Evolutionary conservation across 2,888 invertebrate species (phyloP).

Genomic region (Pomacea canaliculata): DNA sequence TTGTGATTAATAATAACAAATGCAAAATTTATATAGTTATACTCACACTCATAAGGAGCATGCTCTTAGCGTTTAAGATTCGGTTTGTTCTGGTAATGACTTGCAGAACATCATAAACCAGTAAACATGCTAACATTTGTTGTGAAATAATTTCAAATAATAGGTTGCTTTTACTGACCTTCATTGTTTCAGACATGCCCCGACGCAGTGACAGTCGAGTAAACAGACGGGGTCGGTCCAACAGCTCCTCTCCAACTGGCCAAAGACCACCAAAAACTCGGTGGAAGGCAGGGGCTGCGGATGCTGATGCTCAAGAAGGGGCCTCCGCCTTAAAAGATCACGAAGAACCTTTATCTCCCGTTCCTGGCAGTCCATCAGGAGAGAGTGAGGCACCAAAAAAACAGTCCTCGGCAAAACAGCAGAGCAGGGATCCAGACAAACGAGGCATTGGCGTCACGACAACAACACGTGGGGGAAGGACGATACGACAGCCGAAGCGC

Average conservation of each 20-base stretch:
- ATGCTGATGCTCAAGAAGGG: conserved; percentile 22
- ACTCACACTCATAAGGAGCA: no score
- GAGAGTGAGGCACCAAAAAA: not conserved
- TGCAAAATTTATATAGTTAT: no score
- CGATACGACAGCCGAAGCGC: conserved; percentile 29
- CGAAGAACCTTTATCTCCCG: conserved; percentile 15
- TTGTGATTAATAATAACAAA: no score
- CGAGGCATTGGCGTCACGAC: conserved; percentile 17
- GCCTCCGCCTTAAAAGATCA: conserved; percentile 7
- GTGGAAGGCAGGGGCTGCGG: conserved; percentile 24
- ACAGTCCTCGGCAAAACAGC: not conserved
- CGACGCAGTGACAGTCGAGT: conserved; percentile 44
- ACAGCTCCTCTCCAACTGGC: conserved; percentile 34
- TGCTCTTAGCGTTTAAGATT: no score
- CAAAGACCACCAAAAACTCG: conserved; percentile 29
- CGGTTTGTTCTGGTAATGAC: no score
- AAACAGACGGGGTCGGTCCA: conserved; percentile 32
- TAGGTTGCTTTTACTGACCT: no score
- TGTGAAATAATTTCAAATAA: no score
- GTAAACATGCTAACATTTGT: no score
- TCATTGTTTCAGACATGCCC: conserved; percentile 35
- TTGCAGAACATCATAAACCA: no score
- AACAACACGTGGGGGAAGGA: conserved; percentile 31
- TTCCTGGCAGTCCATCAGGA: not conserved
- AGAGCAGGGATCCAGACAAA: conserved; percentile 3